A percentile compares a stretch with the other conserved stretches of the same genome.
These are phyloP conservation scores for Troides aeacus DNA, from an alignment of 2,888 invertebrate genomes.

Conservation along the genomic window DNA sequence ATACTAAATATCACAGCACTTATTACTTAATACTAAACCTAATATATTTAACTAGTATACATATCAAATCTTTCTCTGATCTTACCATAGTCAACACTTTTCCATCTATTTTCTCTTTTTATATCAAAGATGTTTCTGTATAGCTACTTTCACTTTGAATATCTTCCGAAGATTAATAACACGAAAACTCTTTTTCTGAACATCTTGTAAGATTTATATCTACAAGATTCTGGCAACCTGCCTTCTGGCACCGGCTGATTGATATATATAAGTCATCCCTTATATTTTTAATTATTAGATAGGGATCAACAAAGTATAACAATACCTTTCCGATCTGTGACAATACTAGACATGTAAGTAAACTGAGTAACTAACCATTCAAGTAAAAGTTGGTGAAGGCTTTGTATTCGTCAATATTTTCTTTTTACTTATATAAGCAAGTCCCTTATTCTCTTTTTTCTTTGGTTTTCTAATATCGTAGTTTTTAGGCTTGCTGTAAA, in stretches of 20 bases:
- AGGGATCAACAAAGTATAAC: not conserved
- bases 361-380: not conserved
- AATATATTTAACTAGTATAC: no score
- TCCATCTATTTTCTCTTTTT: not conserved
- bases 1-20: no score
- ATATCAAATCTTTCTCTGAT: no score
- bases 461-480: no score
- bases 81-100: not conserved
- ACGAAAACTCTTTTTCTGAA: slow-evolving; percentile 51
- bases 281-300: slow-evolving; percentile 34
- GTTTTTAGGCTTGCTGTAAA: no score
- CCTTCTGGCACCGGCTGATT: slow-evolving; percentile 68
- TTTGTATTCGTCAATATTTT: no score
- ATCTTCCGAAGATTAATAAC: slow-evolving; percentile 29
- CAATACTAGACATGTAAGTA: not conserved
- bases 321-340: not conserved
- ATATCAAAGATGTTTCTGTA: slow-evolving; percentile 1
- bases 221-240: slow-evolving; percentile 70
- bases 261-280: slow-evolving; percentile 49
- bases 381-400: not conserved
- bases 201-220: slow-evolving; percentile 64
- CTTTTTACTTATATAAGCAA: no score
- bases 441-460: no score
- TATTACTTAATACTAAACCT: no score
- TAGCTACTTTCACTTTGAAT: slow-evolving; percentile 5